Evolutionary conservation across 2,797 vertebrate species (phyloP).

Genomic region (Perodicticus potto): DNA sequence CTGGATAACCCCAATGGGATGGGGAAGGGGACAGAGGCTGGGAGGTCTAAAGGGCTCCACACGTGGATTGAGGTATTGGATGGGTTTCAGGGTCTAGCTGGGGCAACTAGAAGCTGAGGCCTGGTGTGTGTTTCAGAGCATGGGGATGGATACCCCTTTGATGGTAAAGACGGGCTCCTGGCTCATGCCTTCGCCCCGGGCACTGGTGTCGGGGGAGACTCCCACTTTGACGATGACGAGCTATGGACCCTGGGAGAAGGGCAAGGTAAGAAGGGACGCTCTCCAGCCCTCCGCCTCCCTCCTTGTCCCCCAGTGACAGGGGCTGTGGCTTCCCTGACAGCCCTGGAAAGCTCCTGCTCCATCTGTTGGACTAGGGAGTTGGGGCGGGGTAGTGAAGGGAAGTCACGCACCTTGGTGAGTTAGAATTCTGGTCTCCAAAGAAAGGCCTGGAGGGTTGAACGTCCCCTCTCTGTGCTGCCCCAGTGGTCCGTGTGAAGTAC

Average conservation of each 20-base stretch:
- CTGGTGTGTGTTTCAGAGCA: conserved; percentile 91
- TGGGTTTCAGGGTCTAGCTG: rapidly evolving
- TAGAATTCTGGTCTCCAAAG: neutral
- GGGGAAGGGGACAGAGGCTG: neutral
- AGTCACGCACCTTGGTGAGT: neutral
- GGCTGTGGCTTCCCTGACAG: neutral
- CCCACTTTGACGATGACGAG: conserved; percentile 99
- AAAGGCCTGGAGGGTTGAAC: neutral
- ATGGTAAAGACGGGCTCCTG: conserved; percentile 98
- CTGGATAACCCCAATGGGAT: neutral
- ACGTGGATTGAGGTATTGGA: no score
- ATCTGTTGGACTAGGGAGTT: neutral
- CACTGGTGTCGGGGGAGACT: conserved; percentile 97
- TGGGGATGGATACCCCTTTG: conserved; percentile 98
- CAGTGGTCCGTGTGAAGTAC: conserved; percentile 98
- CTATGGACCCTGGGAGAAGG: conserved; percentile 99
- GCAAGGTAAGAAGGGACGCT: conserved; percentile 90
- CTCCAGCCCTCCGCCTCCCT: neutral
- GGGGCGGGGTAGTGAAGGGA: neutral
- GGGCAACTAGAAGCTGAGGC: neutral
- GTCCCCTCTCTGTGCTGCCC: neutral
- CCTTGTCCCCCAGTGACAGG: neutral
- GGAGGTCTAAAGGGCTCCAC: no score
- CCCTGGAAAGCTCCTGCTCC: neutral
- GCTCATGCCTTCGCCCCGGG: conserved; percentile 98